Percentiles rank a stretch among this genome's conserved stretches.
These are phyloP conservation scores for Baryphthengus martii DNA, from an alignment of 2,113 vertebrate genomes.

Conservation along the genomic window DNA sequence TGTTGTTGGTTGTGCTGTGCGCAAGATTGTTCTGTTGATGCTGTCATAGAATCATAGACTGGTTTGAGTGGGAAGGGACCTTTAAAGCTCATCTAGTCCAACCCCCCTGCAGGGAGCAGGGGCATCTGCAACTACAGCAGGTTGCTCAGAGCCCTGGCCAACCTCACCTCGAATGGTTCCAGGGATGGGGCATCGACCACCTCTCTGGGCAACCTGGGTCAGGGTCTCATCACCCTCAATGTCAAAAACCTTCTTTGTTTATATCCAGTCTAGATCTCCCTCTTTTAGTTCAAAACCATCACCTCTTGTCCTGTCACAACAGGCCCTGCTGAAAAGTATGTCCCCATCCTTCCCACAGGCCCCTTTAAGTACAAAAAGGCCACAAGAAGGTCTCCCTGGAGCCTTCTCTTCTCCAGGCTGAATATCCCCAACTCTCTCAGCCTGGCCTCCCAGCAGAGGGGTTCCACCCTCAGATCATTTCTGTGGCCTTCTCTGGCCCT, in stretches of 20 bases:
- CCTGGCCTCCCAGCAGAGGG: not conserved
- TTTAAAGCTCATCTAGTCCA: too few species aligned
- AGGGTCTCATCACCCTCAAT: not conserved
- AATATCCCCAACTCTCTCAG: not conserved
- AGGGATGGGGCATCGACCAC: not conserved
- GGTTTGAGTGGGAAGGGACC: not conserved
- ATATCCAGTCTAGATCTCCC: not conserved
- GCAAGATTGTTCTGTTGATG: fast-evolving
- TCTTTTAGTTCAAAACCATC: not conserved
- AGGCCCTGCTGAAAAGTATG: not conserved
- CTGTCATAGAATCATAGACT: not conserved
- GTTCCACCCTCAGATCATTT: not conserved
- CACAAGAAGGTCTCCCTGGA: not conserved
- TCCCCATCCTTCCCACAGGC: not conserved
- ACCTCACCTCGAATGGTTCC: not conserved
- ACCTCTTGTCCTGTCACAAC: not conserved
- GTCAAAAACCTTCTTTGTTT: not conserved
- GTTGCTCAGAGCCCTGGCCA: not conserved
- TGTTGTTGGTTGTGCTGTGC: fast-evolving
- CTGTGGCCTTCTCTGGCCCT: not conserved
- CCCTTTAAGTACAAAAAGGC: not conserved
- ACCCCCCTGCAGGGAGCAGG: not conserved
- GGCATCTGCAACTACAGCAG: not conserved
- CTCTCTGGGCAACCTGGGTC: not conserved
- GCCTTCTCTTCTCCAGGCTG: not conserved